Conservation (phyloP, 2,888 invertebrate genomes). For the Steinernema carpocapsae region DNA sequence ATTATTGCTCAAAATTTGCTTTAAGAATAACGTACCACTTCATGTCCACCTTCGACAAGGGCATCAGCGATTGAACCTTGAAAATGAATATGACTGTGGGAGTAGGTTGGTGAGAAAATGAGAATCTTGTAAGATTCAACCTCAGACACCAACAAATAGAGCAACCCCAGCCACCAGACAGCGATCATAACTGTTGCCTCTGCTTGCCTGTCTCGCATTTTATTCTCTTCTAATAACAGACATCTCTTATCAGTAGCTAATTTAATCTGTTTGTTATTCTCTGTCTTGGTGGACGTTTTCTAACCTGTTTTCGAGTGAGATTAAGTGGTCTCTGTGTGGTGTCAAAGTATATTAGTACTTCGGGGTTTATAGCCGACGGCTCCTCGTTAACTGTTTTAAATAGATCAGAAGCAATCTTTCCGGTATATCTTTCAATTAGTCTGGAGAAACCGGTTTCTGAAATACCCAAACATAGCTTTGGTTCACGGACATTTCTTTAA, state of each 20-base stretch:
- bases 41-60: constrained; percentile 44
- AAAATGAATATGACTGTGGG: constrained; percentile 45
- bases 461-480: too few relatives aligned
- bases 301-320: neutral
- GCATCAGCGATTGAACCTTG: constrained; percentile 42
- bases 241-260: constrained; percentile 19
- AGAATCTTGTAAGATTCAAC: constrained; percentile 39
- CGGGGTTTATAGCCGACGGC: too few relatives aligned
- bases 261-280: too few relatives aligned
- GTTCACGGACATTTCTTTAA: too few relatives aligned
- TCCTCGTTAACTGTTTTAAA: too few relatives aligned
- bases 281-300: too few relatives aligned
- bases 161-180: constrained; percentile 23
- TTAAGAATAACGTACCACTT: constrained; percentile 41
- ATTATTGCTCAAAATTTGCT: too few relatives aligned
- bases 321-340: neutral
- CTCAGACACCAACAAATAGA: neutral
- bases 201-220: constrained; percentile 8
- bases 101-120: constrained; percentile 40
- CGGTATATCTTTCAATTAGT: too few relatives aligned
- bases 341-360: too few relatives aligned
- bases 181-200: constrained; percentile 1
- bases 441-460: too few relatives aligned
- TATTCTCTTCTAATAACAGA: neutral
- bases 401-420: too few relatives aligned